These are phyloP conservation scores for Agonopterix subpropinquella DNA, from an alignment of 2,888 invertebrate genomes.

Conservation along the genomic window DNA sequence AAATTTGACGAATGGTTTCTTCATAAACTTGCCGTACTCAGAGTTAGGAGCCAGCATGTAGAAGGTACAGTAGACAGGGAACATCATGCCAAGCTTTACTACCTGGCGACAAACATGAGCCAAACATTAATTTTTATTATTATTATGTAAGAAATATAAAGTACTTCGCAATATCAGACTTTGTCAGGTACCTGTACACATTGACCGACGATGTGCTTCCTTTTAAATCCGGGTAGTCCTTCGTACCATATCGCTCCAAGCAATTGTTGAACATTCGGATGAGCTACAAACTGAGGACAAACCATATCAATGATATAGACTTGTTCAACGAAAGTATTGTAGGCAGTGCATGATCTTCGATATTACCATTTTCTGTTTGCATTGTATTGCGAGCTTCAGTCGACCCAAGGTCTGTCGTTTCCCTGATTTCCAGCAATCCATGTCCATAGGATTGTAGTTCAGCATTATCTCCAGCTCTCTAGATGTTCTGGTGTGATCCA, in stretches of 20 bases:
- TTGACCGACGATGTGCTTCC: slow-evolving; percentile 93
- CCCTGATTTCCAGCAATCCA: slow-evolving; percentile 89
- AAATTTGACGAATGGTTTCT: slow-evolving; percentile 99
- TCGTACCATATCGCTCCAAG: slow-evolving; percentile 99
- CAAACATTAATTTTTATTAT: too few relatives aligned
- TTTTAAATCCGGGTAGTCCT: slow-evolving; percentile 95
- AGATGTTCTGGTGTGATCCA: slow-evolving; percentile 95
- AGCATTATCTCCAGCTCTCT: slow-evolving; percentile 95
- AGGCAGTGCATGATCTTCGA: not conserved
- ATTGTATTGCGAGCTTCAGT: slow-evolving; percentile 95
- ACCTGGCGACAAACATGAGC: slow-evolving; percentile 67
- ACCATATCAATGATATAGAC: too few relatives aligned
- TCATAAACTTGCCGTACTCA: slow-evolving; percentile 91
- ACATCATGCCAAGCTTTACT: slow-evolving; percentile 90
- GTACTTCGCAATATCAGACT: too few relatives aligned
- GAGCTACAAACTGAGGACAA: slow-evolving; percentile 91
- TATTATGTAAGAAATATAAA: too few relatives aligned
- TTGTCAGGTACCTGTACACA: slow-evolving; percentile 80
- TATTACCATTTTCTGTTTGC: slow-evolving; percentile 94
- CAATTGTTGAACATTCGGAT: slow-evolving; percentile 98
- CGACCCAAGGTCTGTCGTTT: slow-evolving; percentile 92
- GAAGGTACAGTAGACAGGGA: slow-evolving; percentile 93
- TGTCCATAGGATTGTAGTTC: slow-evolving; percentile 89
- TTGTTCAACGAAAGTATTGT: too few relatives aligned
- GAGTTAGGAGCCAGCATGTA: slow-evolving; percentile 96